Evolutionary conservation across 2,797 vertebrate species (phyloP), one percentile per base, ranked within the genome.

Genomic region (Nannoperca australis): DNA sequence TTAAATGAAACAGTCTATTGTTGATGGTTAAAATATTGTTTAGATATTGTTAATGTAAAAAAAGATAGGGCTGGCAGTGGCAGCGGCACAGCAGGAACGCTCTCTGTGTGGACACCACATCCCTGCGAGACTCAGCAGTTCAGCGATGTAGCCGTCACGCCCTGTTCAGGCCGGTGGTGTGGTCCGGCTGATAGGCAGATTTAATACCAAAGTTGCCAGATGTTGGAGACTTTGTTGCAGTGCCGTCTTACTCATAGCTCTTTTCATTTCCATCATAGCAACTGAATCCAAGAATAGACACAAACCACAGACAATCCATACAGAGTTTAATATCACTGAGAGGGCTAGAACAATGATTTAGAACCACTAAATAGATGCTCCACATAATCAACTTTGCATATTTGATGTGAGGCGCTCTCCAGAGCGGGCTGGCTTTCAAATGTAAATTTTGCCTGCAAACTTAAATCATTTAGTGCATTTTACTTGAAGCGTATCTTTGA

Each of bases 341-440:
- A 93, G 90, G 90, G 50, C 83, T 84, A 73, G 84, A 88, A 90
- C 87, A 89, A 88, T 93, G 89, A 93, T 93, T 94, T 91, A 92
- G 87, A 91, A 82, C 78, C 88, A 90, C 89, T 88, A 93, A 92
- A 91, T 92, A 91, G 91, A 91, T 89, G 85, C 90, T 84, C 77
- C 87, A 85, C 87, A 91, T 90, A 93, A 94, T 93, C 92, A 93
- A 90, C 90, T 93, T 94, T 92, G 92, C 88, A 93, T 93, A 90
- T 91, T 93, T 92, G 85, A 94, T 92, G 91, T 70, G 76, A 78
- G 64, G 77, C 70, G 51, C 90, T 90, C 85, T 91, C 85, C 73
- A 69, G 86, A 90, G 88, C 89, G 83, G 89, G 89, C 82, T 32
- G 87, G 81, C 91, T 94, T 95, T 95, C 89, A 94, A 94, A 94